Conservation (phyloP, 2,888 invertebrate genomes). For the Artemia sp. region DNA sequence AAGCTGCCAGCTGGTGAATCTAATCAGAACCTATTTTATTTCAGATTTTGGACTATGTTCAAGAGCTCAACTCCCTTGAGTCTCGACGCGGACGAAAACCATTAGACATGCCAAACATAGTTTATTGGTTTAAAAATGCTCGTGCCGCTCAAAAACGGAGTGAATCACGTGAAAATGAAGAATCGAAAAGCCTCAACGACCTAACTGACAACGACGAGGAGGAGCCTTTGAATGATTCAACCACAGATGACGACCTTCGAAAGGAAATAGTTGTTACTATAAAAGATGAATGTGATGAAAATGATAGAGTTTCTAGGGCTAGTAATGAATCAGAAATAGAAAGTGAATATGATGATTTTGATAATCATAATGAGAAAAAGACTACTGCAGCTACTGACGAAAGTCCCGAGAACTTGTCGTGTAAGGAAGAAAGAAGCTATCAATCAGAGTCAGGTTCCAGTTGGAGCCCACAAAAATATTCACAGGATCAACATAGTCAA, state of each 20-base stretch:
- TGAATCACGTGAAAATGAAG: slow-evolving; percentile 41
- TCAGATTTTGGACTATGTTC: slow-evolving; percentile 76
- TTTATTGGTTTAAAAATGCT: slow-evolving; percentile 95
- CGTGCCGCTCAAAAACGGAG: slow-evolving; percentile 86
- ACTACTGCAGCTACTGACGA: slow-evolving; percentile 24
- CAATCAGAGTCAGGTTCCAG: not conserved
- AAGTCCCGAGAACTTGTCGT: not conserved
- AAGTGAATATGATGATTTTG: slow-evolving; percentile 25
- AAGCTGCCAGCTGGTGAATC: not conserved
- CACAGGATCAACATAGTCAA: not conserved
- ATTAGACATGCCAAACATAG: slow-evolving; percentile 84
- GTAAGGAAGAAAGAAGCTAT: slow-evolving; percentile 6
- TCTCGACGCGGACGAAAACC: slow-evolving; percentile 83
- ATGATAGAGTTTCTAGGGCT: slow-evolving; percentile 17
- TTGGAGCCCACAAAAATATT: slow-evolving; percentile 2
- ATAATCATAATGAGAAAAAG: slow-evolving; percentile 27
- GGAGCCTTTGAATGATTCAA: slow-evolving; percentile 36
- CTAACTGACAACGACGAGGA: slow-evolving; percentile 31
- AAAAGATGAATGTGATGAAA: slow-evolving; percentile 25
- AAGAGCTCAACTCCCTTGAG: slow-evolving; percentile 77
- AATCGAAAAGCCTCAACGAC: slow-evolving; percentile 36
- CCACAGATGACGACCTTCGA: slow-evolving; percentile 30
- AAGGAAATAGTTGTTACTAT: slow-evolving; percentile 22
- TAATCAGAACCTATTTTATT: slow-evolving; percentile 20
- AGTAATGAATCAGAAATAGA: not conserved